Evolutionary conservation across 2,797 vertebrate species (phyloP).

Genomic region (Eptatretus atami): DNA sequence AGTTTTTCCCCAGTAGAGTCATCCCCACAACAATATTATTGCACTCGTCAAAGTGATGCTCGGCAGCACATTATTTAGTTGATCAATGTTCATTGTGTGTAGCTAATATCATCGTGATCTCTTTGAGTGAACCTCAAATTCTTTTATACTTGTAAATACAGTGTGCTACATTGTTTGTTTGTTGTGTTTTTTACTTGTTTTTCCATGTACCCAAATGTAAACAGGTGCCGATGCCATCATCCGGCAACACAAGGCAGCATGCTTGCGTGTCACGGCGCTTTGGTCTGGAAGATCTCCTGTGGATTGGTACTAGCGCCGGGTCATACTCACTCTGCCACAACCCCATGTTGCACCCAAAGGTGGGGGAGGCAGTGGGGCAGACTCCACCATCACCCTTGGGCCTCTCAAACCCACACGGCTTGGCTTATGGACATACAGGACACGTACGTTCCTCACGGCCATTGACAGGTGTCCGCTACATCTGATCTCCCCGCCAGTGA

Average conservation of each 20-base stretch:
- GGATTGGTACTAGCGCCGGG: constrained; percentile 92
- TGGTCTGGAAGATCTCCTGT: constrained; percentile 78
- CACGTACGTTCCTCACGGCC: constrained; percentile 82
- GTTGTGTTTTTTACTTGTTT: too few relatives aligned
- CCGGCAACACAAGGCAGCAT: constrained; percentile 89
- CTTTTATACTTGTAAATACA: too few relatives aligned
- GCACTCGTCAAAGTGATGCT: too few relatives aligned
- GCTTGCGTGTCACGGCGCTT: constrained; percentile 68
- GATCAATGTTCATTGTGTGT: too few relatives aligned
- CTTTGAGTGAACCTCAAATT: too few relatives aligned
- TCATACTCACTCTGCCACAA: constrained; percentile 46
- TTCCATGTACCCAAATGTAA: background rate
- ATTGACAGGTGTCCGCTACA: constrained; percentile 36
- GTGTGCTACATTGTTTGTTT: too few relatives aligned
- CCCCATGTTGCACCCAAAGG: constrained; percentile 22
- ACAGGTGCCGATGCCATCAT: constrained; percentile 84
- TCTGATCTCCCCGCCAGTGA: too few relatives aligned
- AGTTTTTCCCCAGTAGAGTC: too few relatives aligned
- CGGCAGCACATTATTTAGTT: too few relatives aligned
- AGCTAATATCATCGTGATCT: too few relatives aligned
- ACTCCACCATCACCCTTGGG: constrained; percentile 11
- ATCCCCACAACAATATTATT: too few relatives aligned
- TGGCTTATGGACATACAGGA: constrained; percentile 78
- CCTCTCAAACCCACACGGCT: constrained; percentile 38
- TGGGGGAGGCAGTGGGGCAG: background rate